These are phyloP conservation scores for Oceanodroma leucorhoa DNA, from an alignment of 2,797 vertebrate species.

Conservation along the genomic window DNA sequence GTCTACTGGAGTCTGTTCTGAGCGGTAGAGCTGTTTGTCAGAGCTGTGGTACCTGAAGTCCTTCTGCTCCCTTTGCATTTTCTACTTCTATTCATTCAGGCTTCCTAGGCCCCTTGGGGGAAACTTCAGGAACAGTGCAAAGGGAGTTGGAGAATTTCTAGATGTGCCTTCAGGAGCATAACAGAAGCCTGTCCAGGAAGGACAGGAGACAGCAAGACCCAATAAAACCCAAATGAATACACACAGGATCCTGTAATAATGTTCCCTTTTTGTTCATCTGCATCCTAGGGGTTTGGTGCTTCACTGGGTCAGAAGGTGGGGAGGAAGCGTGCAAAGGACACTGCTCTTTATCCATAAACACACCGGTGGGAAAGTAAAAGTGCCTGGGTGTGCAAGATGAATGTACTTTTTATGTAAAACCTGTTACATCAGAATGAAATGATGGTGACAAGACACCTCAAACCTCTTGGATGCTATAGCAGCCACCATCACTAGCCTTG, in stretches of 20 bases:
- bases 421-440: neutral
- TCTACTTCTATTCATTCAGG: neutral
- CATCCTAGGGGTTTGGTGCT: neutral
- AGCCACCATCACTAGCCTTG: neutral
- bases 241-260: accelerated
- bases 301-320: neutral
- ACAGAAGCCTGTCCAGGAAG: neutral
- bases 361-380: neutral
- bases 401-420: neutral
- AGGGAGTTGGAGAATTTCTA: neutral
- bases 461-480: neutral
- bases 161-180: neutral
- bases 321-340: neutral
- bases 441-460: neutral
- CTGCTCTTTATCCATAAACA: neutral
- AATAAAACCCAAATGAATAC: neutral
- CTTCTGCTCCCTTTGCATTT: neutral
- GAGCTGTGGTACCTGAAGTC: neutral
- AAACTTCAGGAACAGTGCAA: neutral
- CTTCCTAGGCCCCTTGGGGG: neutral
- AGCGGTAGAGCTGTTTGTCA: neutral
- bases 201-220: neutral
- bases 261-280: neutral
- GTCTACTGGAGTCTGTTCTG: neutral
- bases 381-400: neutral